A percentile compares a stretch with the other conserved stretches of the same genome.
Evolutionary conservation across 2,113 vertebrate species (phyloP).

Genomic region (Aptenodytes patagonicus): DNA sequence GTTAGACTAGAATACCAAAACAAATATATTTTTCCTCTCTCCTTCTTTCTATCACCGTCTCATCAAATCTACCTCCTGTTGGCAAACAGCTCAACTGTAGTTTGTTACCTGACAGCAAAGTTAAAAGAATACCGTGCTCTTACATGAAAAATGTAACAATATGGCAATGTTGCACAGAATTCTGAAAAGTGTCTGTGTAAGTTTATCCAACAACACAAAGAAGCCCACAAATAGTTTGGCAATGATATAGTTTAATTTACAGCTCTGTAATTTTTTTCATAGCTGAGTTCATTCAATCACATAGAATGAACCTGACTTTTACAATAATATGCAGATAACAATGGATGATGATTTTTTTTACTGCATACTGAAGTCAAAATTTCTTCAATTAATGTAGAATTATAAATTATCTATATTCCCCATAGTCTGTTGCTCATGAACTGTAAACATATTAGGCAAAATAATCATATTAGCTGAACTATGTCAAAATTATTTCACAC

Average conservation of each 20-base stretch:
- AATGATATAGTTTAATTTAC: background rate
- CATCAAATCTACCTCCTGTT: background rate
- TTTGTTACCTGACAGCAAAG: background rate
- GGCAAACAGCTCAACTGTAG: background rate
- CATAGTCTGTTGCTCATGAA: background rate
- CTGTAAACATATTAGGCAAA: background rate
- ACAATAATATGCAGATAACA: background rate
- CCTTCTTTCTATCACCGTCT: background rate
- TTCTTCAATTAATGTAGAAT: background rate
- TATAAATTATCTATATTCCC: background rate
- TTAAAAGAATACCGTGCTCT: background rate
- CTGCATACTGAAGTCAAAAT: background rate
- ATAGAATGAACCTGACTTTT: background rate
- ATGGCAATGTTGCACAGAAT: background rate
- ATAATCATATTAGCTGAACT: background rate
- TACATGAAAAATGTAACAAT: background rate
- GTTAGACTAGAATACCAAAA: background rate
- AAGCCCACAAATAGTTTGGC: background rate
- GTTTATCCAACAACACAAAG: background rate
- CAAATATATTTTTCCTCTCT: background rate
- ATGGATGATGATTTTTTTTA: background rate
- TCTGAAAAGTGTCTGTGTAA: background rate
- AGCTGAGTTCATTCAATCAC: background rate
- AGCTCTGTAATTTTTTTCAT: background rate
- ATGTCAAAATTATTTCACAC: background rate